Evolutionary conservation across 2,113 vertebrate genomes (phyloP), one percentile per base, ranked within the genome.

Genomic region (Bagarius yarrelli): DNA sequence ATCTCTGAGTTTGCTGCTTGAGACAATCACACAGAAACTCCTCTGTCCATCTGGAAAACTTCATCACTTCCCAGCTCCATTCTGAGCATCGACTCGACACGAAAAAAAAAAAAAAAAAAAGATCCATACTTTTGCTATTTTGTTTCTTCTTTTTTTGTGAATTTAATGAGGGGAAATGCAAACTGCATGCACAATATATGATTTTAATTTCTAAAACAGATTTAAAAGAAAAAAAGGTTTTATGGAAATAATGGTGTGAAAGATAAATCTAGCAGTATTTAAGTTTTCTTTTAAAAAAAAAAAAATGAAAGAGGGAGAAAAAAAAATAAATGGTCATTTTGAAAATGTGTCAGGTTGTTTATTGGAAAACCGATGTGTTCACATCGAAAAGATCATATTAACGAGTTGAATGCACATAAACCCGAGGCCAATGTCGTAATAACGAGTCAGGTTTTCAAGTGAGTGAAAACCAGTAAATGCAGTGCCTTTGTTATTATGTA

Each of bases 111-210:
- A 81, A 78, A 70, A 21, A 67, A 85, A 87, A 89, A 85, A 86
- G 88, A 82, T 91, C 44, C 53, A 75, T 85, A 34, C 19, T 34
- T 52, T 50, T 64, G 21, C 76, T 5, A 78, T 84, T 76, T 79
- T 30, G 53, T 63, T 76, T 85, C 74, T 78, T 50, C 64, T 25
- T 78, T 86, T 89, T 89, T 87, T 91, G 90, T 92, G 89, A 86
- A 90, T 76, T 87, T 86, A 89, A 87, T 81, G 75, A 83, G 83
- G 90, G 90, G 85, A 92, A 88, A 91, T 92, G 91, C 90, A 86
- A 92, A 92, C 87, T 91, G 92, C 91, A 93, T 93, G 92, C 91
- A 87, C 89, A 82, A 90, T 88, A 87, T 91, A 90, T 89, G 90
- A 90, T 90, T 93, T 83, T 89, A 81, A 88, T 91, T 93, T 91